Evolutionary conservation across 1,140 invertebrate genomes (phyloP).

Genomic region (Forficula auricularia): DNA sequence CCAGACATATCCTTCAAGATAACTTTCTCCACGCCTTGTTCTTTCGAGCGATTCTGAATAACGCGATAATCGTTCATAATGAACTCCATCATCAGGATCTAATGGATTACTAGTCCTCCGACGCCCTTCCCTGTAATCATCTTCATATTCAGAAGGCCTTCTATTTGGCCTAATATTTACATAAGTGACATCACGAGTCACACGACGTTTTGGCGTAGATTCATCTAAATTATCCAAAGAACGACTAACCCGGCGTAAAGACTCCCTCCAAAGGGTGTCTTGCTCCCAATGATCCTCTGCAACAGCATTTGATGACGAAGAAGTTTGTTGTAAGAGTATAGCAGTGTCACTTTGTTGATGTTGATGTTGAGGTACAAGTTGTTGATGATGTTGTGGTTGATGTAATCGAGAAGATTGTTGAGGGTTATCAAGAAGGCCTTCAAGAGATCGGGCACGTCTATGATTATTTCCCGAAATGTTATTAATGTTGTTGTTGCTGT

Average conservation of each 20-base stretch:
- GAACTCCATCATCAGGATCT: conserved; percentile 14
- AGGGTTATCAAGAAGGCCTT: conserved; percentile 41
- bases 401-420: conserved; percentile 8
- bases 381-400: conserved; percentile 12
- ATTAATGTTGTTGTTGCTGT: no score
- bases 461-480: conserved; percentile 3
- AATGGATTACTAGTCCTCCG: neutral
- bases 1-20: conserved; percentile 27
- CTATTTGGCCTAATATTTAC: conserved; percentile 31
- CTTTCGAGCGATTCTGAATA: conserved; percentile 20
- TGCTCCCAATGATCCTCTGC: conserved; percentile 66
- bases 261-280: conserved; percentile 61
- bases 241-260: conserved; percentile 52
- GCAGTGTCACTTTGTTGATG: conserved; percentile 12
- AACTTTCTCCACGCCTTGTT: conserved; percentile 18
- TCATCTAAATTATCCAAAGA: conserved; percentile 59
- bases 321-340: conserved; percentile 17
- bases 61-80: conserved; percentile 25
- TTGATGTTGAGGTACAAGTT: conserved; percentile 9
- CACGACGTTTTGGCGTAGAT: no score
- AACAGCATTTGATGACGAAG: conserved; percentile 17
- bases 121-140: conserved; percentile 16
- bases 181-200: conserved; percentile 46
- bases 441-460: conserved; percentile 35
- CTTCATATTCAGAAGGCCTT: conserved; percentile 15